Evolutionary conservation across 1,140 invertebrate species (phyloP), one percentile per base, ranked within the genome.

Genomic region (Sminthurinus signatus): DNA sequence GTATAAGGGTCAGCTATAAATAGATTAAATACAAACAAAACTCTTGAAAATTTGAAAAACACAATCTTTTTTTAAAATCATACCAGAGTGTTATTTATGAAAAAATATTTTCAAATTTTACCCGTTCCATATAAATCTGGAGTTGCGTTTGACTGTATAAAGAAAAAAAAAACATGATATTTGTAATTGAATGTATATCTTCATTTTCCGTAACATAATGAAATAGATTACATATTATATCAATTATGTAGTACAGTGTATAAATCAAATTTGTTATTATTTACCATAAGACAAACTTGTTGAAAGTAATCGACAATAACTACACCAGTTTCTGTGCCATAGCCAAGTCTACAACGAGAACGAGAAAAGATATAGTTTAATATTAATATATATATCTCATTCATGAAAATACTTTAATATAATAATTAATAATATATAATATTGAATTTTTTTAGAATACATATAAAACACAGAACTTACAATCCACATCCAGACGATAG

Each of bases 401-500:
- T 42, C 10, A 42, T 42, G 10, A 12, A 42, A 42, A 12, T 42
- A 42, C 39, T n/a, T 42, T n/a, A 10, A 42, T 42, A 10, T n/a
- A n/a, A n/a, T n/a, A n/a, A n/a, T n/a, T n/a, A n/a, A n/a, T n/a
- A n/a, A n/a, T n/a, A n/a, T n/a, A n/a, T n/a, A n/a, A n/a, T n/a
- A n/a, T n/a, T n/a, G n/a, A n/a, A n/a, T 12, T n/a, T 10, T 42
- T 42, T 42, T 10, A 48, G 44, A 25, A 48, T 8, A n/a, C 5
- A 25, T 48, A 5, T 25, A 48, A 19, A 48, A 48, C 4, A 48
- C n/a, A 19, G 44, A 10, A 39, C 60, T 52, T 82, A 96, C 93
- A 99, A 81, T 76, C 93, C 93, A 80, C 95, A 96, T 28, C 89
- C 91, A 69, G 95, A 96, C 78, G 97, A 98, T 74, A 98, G 82